Base-by-base conservation (phyloP, 92 coral and sea anemone genomes). In the Epizoanthus illoricatus region DNA sequence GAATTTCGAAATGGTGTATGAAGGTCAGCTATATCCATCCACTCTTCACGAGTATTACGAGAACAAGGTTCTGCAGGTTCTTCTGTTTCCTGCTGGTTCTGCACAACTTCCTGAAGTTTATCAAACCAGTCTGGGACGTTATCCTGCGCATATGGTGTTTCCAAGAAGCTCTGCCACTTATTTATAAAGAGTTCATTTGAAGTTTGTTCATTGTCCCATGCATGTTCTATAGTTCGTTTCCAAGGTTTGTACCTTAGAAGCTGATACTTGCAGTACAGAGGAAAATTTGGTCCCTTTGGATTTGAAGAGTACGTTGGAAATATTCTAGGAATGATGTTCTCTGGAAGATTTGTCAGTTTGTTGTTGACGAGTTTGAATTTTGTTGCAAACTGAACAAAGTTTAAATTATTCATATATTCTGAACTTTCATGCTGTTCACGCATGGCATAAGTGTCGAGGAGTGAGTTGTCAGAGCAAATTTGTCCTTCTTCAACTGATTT, bases 1-100 rank as follows among this genome's bases (percentile, higher is more conserved):
- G 80, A 61, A 86, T 84, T 80, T 15, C 24, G 65, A 80, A 89
- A 89, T 55, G 90, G 88, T 73, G 58, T 66, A 43, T 86, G 63
- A 3, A 79, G 69, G 60, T 90, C 93, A 71, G 90, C 80, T 69
- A 87, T 33, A 55, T 73, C 74, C 90, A 87, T 87, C 90, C 92
- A 88, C 39, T 89, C 88, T 71, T 89, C 90, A 47, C 80, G 92
- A 28, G 72, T 73, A 47, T 57, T 56, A 40, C 63, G 81, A 75
- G 80, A 52, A 16, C 63, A 57, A 72, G 79, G 19, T 52, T 81
- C 76, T 56, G 62, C 66, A 60, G 18, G 52, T 33, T 85, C 79
- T 28, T 80, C 73, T 83, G 65, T n/a, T 28, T 75, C 84, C 42
- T 87, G 65, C 39, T 84, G 88, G 75, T 23, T 75, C 40, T 84